phyloP scores from a whole-genome alignment of 2,797 vertebrate genomes.

The Urophycis tenuis region DNA sequence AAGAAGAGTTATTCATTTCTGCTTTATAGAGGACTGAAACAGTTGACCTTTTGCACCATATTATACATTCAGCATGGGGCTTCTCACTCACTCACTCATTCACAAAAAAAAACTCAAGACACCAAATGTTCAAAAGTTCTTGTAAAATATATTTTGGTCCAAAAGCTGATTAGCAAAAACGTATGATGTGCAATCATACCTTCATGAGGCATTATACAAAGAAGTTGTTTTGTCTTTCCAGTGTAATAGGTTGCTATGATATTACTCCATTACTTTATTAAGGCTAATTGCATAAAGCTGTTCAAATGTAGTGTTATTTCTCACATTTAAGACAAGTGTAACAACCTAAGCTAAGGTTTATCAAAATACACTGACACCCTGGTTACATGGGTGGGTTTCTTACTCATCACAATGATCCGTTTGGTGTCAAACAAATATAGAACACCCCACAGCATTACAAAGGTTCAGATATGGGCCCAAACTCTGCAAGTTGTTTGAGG shows the following conservation, averaged over 20 bases:
- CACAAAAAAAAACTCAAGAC: conserved; percentile 11
- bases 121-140: conserved; percentile 45
- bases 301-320: conserved; percentile 40
- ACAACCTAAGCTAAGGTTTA: conserved; percentile 21
- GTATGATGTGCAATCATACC: conserved; percentile 61
- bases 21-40: background rate
- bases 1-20: background rate
- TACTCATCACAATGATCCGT: conserved; percentile 23
- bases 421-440: conserved; percentile 13
- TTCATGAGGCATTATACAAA: conserved; percentile 40
- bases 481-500: conserved; percentile 16
- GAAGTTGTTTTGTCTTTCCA: conserved; percentile 14
- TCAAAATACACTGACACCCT: conserved; percentile 29
- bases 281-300: conserved; percentile 46
- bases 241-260: conserved; percentile 26
- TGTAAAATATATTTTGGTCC: conserved; percentile 77
- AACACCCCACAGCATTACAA: background rate
- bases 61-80: background rate
- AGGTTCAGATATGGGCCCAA: conserved; percentile 18
- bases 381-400: background rate
- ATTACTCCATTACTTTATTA: conserved; percentile 23
- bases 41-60: background rate
- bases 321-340: conserved; percentile 11
- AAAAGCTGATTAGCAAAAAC: conserved; percentile 73
- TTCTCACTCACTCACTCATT: background rate